These are phyloP conservation scores for Agrilus biguttatus DNA, from an alignment of 2,888 invertebrate genomes.

Conservation along the genomic window DNA sequence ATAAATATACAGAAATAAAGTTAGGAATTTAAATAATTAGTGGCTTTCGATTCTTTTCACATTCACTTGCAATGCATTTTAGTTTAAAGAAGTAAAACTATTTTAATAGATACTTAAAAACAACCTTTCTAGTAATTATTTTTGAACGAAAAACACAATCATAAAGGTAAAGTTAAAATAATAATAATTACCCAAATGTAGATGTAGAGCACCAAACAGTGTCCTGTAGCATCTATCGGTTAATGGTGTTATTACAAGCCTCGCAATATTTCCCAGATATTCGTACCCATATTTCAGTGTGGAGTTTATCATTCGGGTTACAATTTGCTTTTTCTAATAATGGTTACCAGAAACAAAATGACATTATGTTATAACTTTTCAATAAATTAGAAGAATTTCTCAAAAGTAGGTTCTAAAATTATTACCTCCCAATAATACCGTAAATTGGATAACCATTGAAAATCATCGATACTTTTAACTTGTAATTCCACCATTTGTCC, in stretches of 20 bases:
- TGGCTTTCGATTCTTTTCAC: no score
- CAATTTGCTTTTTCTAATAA: conserved; percentile 37
- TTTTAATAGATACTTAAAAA: no score
- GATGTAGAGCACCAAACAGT: conserved; percentile 77
- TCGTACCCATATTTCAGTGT: conserved; percentile 83
- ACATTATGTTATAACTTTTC: no score
- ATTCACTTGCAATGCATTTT: no score
- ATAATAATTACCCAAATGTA: conserved; percentile 52
- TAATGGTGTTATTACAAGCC: conserved; percentile 84
- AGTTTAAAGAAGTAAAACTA: no score
- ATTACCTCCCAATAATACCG: conserved; percentile 73
- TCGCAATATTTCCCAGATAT: conserved; percentile 78
- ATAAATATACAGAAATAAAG: no score
- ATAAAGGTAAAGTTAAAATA: not conserved
- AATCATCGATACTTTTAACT: conserved; percentile 62
- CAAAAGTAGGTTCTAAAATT: not conserved
- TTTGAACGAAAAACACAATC: no score
- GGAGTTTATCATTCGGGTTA: conserved; percentile 82
- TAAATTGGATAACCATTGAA: conserved; percentile 80
- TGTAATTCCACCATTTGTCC: conserved; percentile 47
- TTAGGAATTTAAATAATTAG: no score
- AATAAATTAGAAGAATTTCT: no score
- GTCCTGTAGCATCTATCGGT: conserved; percentile 90
- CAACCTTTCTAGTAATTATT: no score
- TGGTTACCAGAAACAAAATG: not conserved